Evolutionary conservation across 2,113 vertebrate species (phyloP), one percentile per base, ranked within the genome.

Genomic region (Siniperca knerii): DNA sequence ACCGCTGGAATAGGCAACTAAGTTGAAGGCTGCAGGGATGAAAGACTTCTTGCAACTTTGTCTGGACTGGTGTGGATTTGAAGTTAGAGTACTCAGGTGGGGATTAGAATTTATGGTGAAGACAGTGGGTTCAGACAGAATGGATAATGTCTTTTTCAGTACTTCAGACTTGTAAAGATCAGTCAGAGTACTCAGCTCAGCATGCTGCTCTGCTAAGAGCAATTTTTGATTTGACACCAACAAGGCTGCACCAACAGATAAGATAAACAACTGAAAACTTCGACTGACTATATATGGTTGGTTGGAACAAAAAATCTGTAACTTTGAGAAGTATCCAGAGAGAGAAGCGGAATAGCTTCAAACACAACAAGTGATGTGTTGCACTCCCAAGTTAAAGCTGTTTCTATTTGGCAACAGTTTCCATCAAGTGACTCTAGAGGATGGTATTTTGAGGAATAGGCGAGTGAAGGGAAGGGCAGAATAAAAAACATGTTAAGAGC

Each of bases 401-500:
- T 61, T 79, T 78, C 46, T 82, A 77, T 61, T 58, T 65, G 55
- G 57, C 44, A 67, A 37, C 54, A 77, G 35, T 48, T 74, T 18
- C 55, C 8, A 62, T 68, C 13, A 60, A 74, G 48, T 11, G 54
- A 54, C 75, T 69, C 50, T 8, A 33, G 83, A 68, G 44, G 74
- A 33, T 46, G 71, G 40, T 61, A 40, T 75, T 86, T 81, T 86
- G 62, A 58, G 54, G 61, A 79, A 40, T 21, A n/a, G 21, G 55
- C 0, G 2, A 21, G 29, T 79, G 37, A 72, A 67, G 33, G 52
- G 79, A 66, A 72, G 16, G 58, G 65, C 48, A 75, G 33, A 29
- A 44, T 20, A 18, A 50, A 69, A 68, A 60, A 75, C 50, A 8
- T 42, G 71, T 23, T 87, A 87, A 74, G 75, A 44, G 82, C 77